phyloP scores from a whole-genome alignment of 2,888 invertebrate species.

The Spodoptera littoralis region DNA sequence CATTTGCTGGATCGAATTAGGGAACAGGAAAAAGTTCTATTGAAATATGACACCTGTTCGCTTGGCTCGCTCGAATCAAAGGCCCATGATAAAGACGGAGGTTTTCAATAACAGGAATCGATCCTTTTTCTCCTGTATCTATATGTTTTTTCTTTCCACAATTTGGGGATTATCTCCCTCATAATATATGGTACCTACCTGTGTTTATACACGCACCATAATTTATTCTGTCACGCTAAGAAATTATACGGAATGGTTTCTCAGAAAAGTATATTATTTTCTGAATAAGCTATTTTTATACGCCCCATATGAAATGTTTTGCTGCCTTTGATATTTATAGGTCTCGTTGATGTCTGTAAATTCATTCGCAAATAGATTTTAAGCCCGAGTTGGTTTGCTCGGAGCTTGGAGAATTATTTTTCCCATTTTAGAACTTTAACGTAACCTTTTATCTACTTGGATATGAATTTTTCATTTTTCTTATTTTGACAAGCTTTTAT shows the following conservation, averaged over 20 bases:
- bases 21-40: constrained; percentile 60
- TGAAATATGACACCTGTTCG: constrained; percentile 74
- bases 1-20: constrained; percentile 69
- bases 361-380: constrained; percentile 20
- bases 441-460: too few relatives aligned
- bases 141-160: constrained; percentile 34
- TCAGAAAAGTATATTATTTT: constrained; percentile 34
- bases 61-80: constrained; percentile 48
- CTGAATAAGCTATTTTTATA: constrained; percentile 38
- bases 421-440: too few relatives aligned
- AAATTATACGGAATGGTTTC: constrained; percentile 29
- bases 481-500: too few relatives aligned
- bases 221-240: constrained; percentile 37
- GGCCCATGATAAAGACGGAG: constrained; percentile 46
- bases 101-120: constrained; percentile 49
- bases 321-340: constrained; percentile 12
- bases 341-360: background rate
- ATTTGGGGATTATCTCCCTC: constrained; percentile 32
- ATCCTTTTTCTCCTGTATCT: constrained; percentile 39
- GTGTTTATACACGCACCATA: constrained; percentile 25
- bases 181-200: constrained; percentile 41
- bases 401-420: background rate
- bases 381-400: background rate
- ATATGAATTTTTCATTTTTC: too few relatives aligned
- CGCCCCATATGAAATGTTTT: constrained; percentile 25